Percentiles rank a stretch among this genome's conserved stretches.
These are phyloP conservation scores for Triplophysa siluroides DNA, from an alignment of 2,113 vertebrate species.

Conservation along the genomic window DNA sequence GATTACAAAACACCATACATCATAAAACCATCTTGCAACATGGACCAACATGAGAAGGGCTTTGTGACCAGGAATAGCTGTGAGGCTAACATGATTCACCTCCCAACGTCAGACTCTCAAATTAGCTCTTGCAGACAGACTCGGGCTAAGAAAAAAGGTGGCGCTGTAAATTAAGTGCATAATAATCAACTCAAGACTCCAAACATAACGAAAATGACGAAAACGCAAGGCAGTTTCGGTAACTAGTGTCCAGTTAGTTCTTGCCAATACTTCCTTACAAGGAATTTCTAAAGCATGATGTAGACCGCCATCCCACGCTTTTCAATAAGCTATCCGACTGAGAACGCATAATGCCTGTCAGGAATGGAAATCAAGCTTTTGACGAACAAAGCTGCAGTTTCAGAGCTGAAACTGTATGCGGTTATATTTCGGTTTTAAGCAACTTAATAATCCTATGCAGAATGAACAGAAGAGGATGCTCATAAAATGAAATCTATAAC, in stretches of 20 bases:
- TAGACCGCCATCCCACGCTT: background rate
- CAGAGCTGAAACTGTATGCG: background rate
- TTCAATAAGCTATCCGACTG: background rate
- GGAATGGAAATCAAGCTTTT: constrained; percentile 3
- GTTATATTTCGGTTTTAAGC: background rate
- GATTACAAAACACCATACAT: background rate
- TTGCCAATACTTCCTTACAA: constrained; percentile 4
- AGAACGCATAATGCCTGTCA: constrained; percentile 15
- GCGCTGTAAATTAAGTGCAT: constrained; percentile 51
- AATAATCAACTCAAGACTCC: constrained; percentile 56
- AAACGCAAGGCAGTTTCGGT: constrained; percentile 14
- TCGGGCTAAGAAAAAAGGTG: constrained; percentile 44
- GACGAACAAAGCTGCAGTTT: constrained; percentile 21
- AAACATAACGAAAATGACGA: constrained; percentile 19
- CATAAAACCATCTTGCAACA: constrained; percentile 36
- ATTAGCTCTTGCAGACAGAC: constrained; percentile 57
- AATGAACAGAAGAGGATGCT: background rate
- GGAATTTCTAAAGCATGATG: constrained; percentile 1
- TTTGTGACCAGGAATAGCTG: constrained; percentile 62
- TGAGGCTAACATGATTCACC: constrained; percentile 58
- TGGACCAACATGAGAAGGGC: constrained; percentile 30
- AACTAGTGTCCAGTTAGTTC: constrained; percentile 17
- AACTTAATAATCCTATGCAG: background rate
- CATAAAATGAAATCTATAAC: background rate
- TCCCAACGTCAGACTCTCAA: constrained; percentile 53